Evolutionary conservation across 2,113 vertebrate species (phyloP).

Genomic region (Datnioides undecimradiatus): DNA sequence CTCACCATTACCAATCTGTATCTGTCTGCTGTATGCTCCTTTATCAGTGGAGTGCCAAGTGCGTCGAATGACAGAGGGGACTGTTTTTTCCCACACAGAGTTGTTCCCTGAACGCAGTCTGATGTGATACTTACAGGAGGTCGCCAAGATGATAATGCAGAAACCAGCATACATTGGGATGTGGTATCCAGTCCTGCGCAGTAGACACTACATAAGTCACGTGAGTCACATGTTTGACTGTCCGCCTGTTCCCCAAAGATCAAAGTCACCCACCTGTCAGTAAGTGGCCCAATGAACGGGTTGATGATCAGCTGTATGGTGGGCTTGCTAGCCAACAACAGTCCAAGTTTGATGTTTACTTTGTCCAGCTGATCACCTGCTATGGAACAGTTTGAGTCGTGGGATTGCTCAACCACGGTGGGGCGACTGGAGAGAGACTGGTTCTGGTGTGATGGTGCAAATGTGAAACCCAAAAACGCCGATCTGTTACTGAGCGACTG

Average conservation of each 20-base stretch:
- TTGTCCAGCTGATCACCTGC: not conserved
- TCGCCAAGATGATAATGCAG: not conserved
- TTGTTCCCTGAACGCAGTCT: too few species aligned
- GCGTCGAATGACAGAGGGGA: too few species aligned
- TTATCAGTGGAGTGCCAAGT: too few species aligned
- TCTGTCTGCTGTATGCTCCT: too few species aligned
- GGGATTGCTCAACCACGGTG: not conserved
- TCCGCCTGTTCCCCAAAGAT: not conserved
- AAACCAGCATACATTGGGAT: conserved; percentile 29
- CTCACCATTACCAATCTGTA: too few species aligned
- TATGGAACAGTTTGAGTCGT: not conserved
- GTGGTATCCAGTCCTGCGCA: conserved; percentile 25
- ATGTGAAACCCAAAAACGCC: not conserved
- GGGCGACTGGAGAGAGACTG: not conserved
- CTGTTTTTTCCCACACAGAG: too few species aligned
- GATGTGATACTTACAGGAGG: not conserved
- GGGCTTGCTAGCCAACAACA: conserved; percentile 8
- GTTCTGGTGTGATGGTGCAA: not conserved
- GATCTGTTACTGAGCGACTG: not conserved
- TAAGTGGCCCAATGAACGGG: conserved; percentile 6
- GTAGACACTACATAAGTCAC: not conserved
- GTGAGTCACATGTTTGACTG: not conserved
- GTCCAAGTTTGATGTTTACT: not conserved
- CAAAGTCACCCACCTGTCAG: not conserved
- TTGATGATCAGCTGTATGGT: not conserved